Conservation (phyloP, 2,113 vertebrate genomes). For the Ailuropoda melanoleuca region DNA sequence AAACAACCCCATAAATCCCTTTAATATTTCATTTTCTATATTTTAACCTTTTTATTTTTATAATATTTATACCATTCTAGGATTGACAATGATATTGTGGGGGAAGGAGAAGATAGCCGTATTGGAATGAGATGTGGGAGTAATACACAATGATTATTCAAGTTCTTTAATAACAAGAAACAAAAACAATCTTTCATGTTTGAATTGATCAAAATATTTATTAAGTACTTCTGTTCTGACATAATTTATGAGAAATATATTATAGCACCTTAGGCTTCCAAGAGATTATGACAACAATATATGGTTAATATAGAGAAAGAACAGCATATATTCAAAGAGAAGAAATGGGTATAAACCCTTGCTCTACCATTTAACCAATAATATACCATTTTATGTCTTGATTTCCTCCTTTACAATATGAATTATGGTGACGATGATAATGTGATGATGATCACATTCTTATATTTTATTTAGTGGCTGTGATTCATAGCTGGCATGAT, state of each 20-base stretch:
- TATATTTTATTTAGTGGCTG: neutral
- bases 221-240: neutral
- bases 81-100: neutral
- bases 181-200: neutral
- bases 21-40: neutral
- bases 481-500: neutral
- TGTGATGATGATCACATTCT: neutral
- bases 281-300: neutral
- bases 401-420: neutral
- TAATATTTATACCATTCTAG: neutral
- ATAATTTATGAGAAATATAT: neutral
- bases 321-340: neutral
- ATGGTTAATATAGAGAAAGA: neutral
- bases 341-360: neutral
- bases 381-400: neutral
- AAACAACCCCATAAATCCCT: neutral
- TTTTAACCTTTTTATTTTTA: neutral
- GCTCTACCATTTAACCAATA: neutral
- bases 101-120: accelerated
- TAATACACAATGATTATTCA: neutral
- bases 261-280: neutral
- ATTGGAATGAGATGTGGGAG: neutral
- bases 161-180: neutral
- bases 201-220: neutral
- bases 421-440: neutral